These are phyloP conservation scores for Onychostruthus taczanowskii DNA, from an alignment of 2,113 vertebrate genomes.

Conservation along the genomic window DNA sequence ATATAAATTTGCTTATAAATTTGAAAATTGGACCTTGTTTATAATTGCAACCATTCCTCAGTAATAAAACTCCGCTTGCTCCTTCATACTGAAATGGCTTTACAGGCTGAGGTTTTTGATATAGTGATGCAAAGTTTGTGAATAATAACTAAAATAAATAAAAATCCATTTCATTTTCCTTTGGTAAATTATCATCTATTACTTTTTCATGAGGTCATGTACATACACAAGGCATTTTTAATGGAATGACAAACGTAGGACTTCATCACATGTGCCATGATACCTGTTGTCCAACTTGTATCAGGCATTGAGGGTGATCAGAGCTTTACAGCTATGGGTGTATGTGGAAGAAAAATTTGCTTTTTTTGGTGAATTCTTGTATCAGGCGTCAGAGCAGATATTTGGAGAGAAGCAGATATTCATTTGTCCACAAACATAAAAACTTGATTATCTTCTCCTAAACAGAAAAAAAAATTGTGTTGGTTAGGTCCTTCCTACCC, in stretches of 20 bases:
- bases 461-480: background rate
- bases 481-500: background rate
- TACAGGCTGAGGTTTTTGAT: background rate
- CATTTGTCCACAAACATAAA: background rate
- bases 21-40: background rate
- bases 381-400: rapidly evolving
- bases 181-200: background rate
- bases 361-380: background rate
- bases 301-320: background rate
- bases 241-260: background rate
- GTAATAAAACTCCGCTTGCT: background rate
- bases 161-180: background rate
- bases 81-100: background rate
- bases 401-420: background rate
- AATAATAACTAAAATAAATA: background rate
- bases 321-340: background rate
- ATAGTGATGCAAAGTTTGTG: background rate
- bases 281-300: background rate
- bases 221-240: background rate
- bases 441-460: background rate
- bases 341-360: background rate
- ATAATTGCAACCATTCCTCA: background rate
- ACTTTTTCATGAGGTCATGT: background rate
- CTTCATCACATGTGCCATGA: rapidly evolving
- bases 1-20: background rate